Evolutionary conservation across 2,113 vertebrate genomes (phyloP).

Genomic region (Nothoprocta pentlandii): DNA sequence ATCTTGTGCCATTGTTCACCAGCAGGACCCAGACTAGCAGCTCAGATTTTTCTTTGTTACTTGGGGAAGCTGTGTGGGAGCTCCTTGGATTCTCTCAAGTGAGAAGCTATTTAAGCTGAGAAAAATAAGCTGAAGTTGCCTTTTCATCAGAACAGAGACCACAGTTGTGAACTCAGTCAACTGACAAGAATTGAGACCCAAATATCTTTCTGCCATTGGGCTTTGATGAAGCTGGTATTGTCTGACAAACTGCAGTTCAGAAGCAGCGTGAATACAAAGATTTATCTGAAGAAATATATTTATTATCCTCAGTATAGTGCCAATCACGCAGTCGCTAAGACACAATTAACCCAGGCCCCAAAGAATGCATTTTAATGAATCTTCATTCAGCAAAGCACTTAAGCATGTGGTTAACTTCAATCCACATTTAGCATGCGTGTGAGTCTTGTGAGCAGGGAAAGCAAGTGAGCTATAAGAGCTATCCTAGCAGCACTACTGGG

Average conservation of each 20-base stretch:
- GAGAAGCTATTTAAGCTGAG: not conserved
- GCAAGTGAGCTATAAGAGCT: not conserved
- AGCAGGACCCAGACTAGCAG: not conserved
- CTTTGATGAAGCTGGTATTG: conserved; percentile 20
- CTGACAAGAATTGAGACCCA: not conserved
- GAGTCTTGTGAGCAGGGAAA: not conserved
- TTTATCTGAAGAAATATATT: conserved; percentile 36
- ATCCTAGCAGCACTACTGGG: not conserved
- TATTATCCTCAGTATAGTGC: not conserved
- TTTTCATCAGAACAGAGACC: not conserved
- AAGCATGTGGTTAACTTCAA: not conserved
- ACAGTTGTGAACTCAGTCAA: not conserved
- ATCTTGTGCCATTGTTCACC: not conserved
- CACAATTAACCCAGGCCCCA: conserved; percentile 50
- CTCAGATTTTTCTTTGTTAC: not conserved
- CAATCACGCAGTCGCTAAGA: conserved; percentile 37
- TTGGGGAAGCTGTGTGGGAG: not conserved
- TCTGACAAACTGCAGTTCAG: conserved; percentile 28
- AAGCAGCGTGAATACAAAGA: not conserved
- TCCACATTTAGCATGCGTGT: not conserved
- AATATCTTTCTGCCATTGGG: not conserved
- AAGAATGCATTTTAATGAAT: conserved; percentile 53
- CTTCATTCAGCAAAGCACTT: conserved; percentile 40
- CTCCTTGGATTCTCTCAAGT: not conserved
- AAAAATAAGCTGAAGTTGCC: not conserved